These are phyloP conservation scores for Cebus imitator DNA, from an alignment of 2,113 vertebrate genomes.

Conservation along the genomic window DNA sequence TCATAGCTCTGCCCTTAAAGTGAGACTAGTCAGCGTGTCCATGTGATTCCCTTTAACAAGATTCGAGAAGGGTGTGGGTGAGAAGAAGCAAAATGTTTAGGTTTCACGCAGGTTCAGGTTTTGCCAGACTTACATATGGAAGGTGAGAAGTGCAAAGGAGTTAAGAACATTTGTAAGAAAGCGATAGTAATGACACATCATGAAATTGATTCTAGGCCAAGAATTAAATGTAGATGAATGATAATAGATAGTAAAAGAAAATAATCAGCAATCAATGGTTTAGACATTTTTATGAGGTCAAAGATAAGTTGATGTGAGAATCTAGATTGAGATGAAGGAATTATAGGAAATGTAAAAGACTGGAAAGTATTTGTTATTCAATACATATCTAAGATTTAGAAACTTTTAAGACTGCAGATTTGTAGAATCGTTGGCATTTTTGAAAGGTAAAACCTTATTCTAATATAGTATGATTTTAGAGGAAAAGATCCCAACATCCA, in stretches of 20 bases:
- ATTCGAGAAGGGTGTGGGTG: background rate
- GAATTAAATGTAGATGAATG: background rate
- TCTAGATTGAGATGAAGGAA: background rate
- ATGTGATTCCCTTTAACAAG: background rate
- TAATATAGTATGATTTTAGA: background rate
- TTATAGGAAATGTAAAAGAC: background rate
- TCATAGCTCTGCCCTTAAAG: background rate
- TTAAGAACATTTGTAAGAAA: background rate
- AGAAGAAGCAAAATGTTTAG: background rate
- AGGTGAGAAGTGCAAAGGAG: background rate
- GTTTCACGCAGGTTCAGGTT: background rate
- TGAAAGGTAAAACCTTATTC: background rate
- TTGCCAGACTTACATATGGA: background rate
- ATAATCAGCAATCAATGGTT: background rate
- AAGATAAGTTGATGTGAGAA: background rate
- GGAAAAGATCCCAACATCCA: background rate
- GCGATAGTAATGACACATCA: background rate
- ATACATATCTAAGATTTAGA: background rate
- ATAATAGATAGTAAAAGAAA: background rate
- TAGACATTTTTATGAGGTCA: background rate
- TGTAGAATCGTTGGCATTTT: background rate
- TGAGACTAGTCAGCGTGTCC: background rate
- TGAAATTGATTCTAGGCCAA: background rate
- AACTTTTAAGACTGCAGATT: background rate
- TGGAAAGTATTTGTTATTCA: background rate